These are phyloP conservation scores for Andrena bucephala DNA, from an alignment of 2,888 invertebrate genomes.

Conservation along the genomic window DNA sequence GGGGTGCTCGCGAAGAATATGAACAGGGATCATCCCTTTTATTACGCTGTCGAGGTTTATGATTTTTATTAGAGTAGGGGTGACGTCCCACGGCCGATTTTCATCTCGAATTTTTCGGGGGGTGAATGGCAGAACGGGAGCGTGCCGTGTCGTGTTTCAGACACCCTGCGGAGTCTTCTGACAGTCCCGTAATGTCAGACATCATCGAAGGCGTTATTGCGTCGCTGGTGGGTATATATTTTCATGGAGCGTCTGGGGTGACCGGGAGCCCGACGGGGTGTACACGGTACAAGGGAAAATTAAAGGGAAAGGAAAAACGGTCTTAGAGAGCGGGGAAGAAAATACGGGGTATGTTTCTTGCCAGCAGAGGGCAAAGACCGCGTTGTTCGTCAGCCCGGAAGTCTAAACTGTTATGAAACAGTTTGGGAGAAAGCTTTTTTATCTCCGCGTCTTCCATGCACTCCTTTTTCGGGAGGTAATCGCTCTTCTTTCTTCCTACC, in stretches of 20 bases:
- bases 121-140: constrained; percentile 3
- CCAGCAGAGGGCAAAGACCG: constrained; percentile 59
- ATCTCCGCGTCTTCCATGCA: constrained; percentile 59
- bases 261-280: constrained; percentile 23
- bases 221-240: constrained; percentile 42
- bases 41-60: constrained; percentile 21
- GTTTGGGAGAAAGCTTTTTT: constrained; percentile 71
- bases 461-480: constrained; percentile 69
- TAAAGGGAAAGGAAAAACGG: constrained; percentile 44
- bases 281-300: constrained; percentile 47
- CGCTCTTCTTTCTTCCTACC: constrained; percentile 57
- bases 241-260: constrained; percentile 41
- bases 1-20: not conserved
- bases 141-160: constrained; percentile 2
- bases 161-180: constrained; percentile 22
- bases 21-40: not conserved
- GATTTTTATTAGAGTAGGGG: constrained; percentile 23
- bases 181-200: constrained; percentile 43
- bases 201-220: constrained; percentile 64
- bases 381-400: constrained; percentile 62
- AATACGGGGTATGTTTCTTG: constrained; percentile 56
- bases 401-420: constrained; percentile 74
- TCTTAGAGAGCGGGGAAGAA: constrained; percentile 29
- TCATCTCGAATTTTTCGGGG: constrained; percentile 33
- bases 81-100: not conserved